Conservation (phyloP, 2,797 vertebrate genomes). For the Sylvia borin region DNA sequence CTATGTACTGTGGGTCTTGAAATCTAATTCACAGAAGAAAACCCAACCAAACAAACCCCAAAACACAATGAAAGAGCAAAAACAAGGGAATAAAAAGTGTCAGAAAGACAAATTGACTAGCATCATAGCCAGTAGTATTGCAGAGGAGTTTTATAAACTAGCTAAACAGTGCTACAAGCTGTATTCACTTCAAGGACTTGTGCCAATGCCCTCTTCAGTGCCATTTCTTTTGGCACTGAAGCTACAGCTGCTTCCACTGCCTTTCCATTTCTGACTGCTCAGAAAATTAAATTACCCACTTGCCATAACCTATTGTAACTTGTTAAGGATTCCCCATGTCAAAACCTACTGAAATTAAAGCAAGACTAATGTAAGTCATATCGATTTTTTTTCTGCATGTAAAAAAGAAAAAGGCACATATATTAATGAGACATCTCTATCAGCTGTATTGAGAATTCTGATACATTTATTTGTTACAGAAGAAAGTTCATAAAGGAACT, state of each 20-base stretch:
- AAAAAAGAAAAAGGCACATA: neutral
- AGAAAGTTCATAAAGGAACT: neutral
- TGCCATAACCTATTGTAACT: neutral
- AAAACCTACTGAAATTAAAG: neutral
- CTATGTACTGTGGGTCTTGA: neutral
- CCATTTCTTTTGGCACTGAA: neutral
- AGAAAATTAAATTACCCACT: neutral
- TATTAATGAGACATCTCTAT: neutral
- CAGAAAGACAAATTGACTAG: neutral
- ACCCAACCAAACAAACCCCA: neutral
- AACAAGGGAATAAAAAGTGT: neutral
- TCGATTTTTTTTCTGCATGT: neutral
- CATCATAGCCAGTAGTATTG: neutral
- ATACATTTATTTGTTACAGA: neutral
- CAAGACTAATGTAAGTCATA: neutral
- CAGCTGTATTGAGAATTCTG: neutral
- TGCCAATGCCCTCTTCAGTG: neutral
- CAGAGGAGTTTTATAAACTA: neutral
- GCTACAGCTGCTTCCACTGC: neutral
- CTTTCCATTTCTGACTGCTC: neutral
- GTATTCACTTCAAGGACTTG: neutral
- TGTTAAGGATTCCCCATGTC: neutral
- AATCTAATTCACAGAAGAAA: neutral
- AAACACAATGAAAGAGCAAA: neutral
- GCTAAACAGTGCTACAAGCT: neutral